Conservation (phyloP, 2,113 vertebrate genomes). For the Prunella fulvescens region DNA sequence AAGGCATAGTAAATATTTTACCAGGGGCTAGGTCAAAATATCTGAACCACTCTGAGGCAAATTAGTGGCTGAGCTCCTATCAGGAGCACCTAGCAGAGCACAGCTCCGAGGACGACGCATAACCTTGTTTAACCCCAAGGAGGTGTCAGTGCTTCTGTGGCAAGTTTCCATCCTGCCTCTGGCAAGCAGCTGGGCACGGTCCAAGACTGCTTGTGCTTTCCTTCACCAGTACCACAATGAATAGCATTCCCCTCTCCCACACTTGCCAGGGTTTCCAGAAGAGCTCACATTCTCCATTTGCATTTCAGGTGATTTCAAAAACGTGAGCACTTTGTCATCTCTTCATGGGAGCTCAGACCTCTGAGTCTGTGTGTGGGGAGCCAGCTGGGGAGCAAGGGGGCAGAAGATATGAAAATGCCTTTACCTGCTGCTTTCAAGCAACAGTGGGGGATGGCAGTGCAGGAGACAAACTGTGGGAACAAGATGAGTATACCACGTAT, state of each 20-base stretch:
- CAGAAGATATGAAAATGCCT: not conserved
- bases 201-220: not conserved
- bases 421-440: not conserved
- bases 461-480: not conserved
- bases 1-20: constrained; percentile 44
- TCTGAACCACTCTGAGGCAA: not conserved
- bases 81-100: not conserved
- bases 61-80: not conserved
- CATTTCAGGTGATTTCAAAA: not conserved
- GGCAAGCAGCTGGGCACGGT: not conserved
- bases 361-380: not conserved
- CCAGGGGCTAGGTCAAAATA: not conserved
- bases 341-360: not conserved
- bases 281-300: not conserved
- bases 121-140: constrained; percentile 19
- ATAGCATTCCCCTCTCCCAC: not conserved
- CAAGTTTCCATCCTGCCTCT: not conserved
- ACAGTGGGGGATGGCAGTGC: fast-evolving
- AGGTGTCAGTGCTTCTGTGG: not conserved
- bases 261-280: not conserved
- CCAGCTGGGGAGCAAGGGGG: not conserved
- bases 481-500: not conserved
- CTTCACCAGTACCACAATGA: not conserved
- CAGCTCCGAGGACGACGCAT: fast-evolving
- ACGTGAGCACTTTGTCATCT: not conserved